These are phyloP conservation scores for Gracilinanus agilis DNA, from an alignment of 2,113 vertebrate species.

Conservation along the genomic window DNA sequence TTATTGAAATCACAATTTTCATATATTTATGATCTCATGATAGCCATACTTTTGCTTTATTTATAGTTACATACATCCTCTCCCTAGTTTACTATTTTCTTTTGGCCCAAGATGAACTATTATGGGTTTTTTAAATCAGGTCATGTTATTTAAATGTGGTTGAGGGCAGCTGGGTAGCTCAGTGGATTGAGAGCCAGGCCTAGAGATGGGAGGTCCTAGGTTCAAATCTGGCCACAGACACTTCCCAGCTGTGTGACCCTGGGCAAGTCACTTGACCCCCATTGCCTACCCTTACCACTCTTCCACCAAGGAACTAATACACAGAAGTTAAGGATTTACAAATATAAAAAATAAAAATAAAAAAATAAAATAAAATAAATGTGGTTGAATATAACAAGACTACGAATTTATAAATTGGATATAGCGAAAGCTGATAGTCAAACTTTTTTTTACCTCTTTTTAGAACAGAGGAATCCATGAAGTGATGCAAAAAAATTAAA, in stretches of 20 bases:
- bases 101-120: background rate
- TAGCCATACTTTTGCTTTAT: background rate
- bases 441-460: background rate
- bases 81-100: background rate
- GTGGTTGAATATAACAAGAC: background rate
- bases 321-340: no score
- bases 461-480: background rate
- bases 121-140: background rate
- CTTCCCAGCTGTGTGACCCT: no score
- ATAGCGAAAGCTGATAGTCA: background rate
- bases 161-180: no score
- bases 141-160: background rate
- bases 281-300: no score
- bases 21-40: background rate
- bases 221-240: no score
- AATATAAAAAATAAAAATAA: no score
- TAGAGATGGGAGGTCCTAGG: no score
- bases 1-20: background rate
- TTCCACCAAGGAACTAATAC: no score
- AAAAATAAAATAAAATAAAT: no score
- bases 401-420: background rate
- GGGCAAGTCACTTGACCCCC: no score
- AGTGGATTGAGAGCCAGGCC: no score
- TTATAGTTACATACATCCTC: background rate
- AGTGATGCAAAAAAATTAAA: background rate